Base-by-base conservation (phyloP, 2,113 vertebrate genomes). In the Suricata suricatta region DNA sequence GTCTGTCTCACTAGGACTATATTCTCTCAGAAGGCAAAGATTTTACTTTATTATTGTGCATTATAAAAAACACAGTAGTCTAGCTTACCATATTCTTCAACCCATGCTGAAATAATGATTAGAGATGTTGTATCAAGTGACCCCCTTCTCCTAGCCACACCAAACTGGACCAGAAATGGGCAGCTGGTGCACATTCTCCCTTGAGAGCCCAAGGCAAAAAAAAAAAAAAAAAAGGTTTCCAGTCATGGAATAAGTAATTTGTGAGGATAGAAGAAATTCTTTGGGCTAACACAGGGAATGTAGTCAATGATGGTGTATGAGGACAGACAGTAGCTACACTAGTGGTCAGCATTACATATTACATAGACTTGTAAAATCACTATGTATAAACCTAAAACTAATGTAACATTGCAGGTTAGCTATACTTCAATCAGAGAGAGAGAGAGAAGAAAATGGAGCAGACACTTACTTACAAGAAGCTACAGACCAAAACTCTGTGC, bases 1-100 rank as follows among this genome's bases (percentile, higher is more conserved):
- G 14, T 83, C 64, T 85, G 76, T 93, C n/a, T 94, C 27, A 52
- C 33, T 57, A 33, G 33, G 50, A 44, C 50, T 81, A 63, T 16
- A 35, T 66, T 82, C 50, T 71, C 88, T 92, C 25, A 79, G 11
- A 88, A 9, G 15, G 9, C 68, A 79, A 96, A 68, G 17, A 69
- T 60, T 96, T 74, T 25, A 68, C 25, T 93, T 96, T 92, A 88
- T 72, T 92, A 87, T 83, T 82, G 79, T 16, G 68, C 66, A 69
- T 0, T 64, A 52, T 16, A 71, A 66, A 35, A 81, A 85, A 64
- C 7, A 87, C 57, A 92, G 0, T 88, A 33, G 52, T 60, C 44
- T 80, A 68, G 23, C 89, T 95, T 93, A 77, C 31, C n/a, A 87
- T 50, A 86, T 0, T 14, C 77, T 89, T 92, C 16, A 90, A 29